A percentile compares a stretch with the other conserved stretches of the same genome.
phyloP scores from a whole-genome alignment of 2,888 invertebrate species.

The Sympetrum striolatum region DNA sequence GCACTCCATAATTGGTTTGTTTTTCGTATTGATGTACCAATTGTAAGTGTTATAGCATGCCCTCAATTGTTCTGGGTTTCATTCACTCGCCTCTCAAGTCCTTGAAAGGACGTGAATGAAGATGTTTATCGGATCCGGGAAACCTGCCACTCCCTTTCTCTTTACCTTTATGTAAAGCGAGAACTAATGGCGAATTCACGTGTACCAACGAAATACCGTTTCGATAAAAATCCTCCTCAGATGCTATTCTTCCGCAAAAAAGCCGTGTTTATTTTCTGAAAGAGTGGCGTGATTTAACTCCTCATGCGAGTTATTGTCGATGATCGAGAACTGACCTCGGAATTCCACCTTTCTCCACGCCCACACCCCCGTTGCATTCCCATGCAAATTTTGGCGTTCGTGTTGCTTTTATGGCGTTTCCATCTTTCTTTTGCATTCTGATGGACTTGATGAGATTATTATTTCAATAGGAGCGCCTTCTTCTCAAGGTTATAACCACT shows the following conservation, averaged over 20 bases:
- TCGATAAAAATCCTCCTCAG: neutral
- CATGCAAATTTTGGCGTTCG: neutral
- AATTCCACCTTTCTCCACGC: neutral
- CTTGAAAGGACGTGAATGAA: neutral
- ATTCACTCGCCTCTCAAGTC: neutral
- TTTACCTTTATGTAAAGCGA: neutral
- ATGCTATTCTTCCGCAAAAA: neutral
- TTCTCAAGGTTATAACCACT: too few species aligned
- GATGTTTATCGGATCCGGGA: constrained; percentile 23
- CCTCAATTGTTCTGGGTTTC: neutral
- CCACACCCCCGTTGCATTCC: neutral
- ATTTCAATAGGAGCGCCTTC: too few species aligned
- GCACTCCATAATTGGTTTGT: too few species aligned
- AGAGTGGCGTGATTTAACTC: neutral
- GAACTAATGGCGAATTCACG: neutral
- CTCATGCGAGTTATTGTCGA: neutral
- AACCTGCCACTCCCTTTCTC: neutral
- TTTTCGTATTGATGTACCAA: too few species aligned
- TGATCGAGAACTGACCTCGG: neutral
- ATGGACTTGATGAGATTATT: too few species aligned
- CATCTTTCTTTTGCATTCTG: too few species aligned
- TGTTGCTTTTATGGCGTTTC: too few species aligned
- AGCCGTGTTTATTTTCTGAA: neutral
- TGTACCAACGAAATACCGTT: neutral
- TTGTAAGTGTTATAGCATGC: too few species aligned